A percentile compares a stretch with the other conserved stretches of the same genome.
These are phyloP conservation scores for Serripes groenlandicus DNA, from an alignment of 2,888 invertebrate species.

Conservation along the genomic window DNA sequence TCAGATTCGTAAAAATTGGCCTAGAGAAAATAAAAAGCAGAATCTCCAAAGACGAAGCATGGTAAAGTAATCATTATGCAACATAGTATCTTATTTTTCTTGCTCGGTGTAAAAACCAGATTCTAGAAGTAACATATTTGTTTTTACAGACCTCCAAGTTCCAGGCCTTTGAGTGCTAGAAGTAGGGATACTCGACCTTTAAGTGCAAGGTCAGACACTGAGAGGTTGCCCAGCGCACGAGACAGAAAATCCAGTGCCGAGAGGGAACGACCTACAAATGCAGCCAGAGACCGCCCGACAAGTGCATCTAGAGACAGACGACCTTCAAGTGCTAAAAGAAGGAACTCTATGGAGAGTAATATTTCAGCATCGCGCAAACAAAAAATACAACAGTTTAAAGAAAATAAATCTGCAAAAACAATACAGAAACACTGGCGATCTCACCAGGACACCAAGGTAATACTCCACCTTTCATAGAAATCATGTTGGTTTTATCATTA, in stretches of 20 bases:
- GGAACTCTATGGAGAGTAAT: constrained; percentile 66
- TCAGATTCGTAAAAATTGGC: too few relatives aligned
- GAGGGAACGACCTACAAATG: constrained; percentile 63
- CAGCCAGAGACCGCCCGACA: constrained; percentile 31
- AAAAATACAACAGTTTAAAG: constrained; percentile 66
- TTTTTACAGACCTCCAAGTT: constrained; percentile 35
- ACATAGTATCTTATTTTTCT: too few relatives aligned
- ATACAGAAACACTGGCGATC: constrained; percentile 82
- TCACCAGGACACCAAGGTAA: constrained; percentile 43
- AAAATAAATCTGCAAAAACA: constrained; percentile 79
- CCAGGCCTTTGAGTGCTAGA: constrained; percentile 55
- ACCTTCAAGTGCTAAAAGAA: constrained; percentile 64
- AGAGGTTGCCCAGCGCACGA: constrained; percentile 39
- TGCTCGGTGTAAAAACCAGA: too few relatives aligned
- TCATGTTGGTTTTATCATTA: too few relatives aligned
- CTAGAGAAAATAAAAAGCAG: too few relatives aligned
- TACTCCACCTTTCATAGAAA: not conserved
- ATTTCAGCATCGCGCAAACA: constrained; percentile 53
- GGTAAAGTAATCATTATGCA: too few relatives aligned
- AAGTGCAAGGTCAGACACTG: constrained; percentile 62
- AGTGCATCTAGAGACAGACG: constrained; percentile 39
- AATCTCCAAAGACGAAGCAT: too few relatives aligned
- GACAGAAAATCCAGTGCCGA: constrained; percentile 26
- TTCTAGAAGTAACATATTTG: too few relatives aligned
- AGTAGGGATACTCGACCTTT: constrained; percentile 41